Evolutionary conservation across 2,797 vertebrate genomes (phyloP), one percentile per base, ranked within the genome.

Genomic region (Perodicticus potto): DNA sequence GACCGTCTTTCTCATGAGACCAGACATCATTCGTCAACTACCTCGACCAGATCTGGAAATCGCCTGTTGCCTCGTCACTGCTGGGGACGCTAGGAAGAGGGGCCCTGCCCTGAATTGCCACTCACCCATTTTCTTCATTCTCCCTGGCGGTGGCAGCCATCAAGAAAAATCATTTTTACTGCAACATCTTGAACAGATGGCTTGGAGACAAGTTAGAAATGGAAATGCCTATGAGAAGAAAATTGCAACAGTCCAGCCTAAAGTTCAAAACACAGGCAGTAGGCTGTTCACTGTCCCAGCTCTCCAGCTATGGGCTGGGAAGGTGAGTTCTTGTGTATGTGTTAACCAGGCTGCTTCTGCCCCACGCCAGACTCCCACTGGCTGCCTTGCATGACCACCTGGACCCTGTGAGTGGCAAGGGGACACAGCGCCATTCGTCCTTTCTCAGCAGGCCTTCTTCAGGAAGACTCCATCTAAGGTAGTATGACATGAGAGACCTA

Each of bases 141-240:
- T 43, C 82, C 63, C 69, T 43, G 5, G 34, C 17, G 65, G 78
- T 69, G 80, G 59, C 63, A 78, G 59, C 45, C 9, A 0, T 88
- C 61, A 67, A 55, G 82, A 86, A 92, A 88, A 81, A 84, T 74
- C 34, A 86, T 94, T 57, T 89, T 49, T 78, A 67, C 29, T 45
- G 59, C 29, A 89, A 27, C 37, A 49, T 94, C 76, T 94, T 78
- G 69, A 92, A 92, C 80, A 94, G 84, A 91, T 95, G 88, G 83
- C 37, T 61, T 29, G 23, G 43, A 89, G 92, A 84, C 67, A 93
- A 86, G 27, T 65, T 81, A 82, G 61, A 95, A 83, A 80, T 86
- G 67, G 32, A 63, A 74, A 95, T 70, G 45, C 2, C 37, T 43
- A 13, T 19, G 43, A 88, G 57, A 96, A 96, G 59, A 53, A 92